These are phyloP conservation scores for Halichoerus grypus DNA, from an alignment of 2,113 vertebrate genomes.

Conservation along the genomic window DNA sequence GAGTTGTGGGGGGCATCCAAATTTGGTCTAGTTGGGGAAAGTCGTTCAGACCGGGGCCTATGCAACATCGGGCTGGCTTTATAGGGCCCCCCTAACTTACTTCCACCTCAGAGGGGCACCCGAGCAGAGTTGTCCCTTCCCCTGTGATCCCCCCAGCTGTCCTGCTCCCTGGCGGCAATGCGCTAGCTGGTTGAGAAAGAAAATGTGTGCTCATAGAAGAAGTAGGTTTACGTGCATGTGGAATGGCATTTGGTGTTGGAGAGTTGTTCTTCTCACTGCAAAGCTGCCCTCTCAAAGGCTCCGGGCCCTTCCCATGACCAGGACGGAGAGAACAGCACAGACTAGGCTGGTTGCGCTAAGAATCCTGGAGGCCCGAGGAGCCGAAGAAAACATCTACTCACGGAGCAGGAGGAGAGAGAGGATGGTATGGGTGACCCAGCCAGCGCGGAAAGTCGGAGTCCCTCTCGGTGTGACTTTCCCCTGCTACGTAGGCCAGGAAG, in stretches of 20 bases:
- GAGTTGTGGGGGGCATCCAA: background rate
- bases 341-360: background rate
- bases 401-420: background rate
- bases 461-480: slow-evolving; percentile 28
- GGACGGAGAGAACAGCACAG: slow-evolving; percentile 4
- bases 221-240: background rate
- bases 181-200: background rate
- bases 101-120: background rate
- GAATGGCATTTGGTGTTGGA: background rate
- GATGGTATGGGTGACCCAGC: background rate
- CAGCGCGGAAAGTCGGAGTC: slow-evolving; percentile 21
- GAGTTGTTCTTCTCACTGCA: background rate
- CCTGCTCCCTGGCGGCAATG: background rate
- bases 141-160: background rate
- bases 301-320: background rate
- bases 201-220: background rate
- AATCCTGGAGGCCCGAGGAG: background rate
- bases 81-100: background rate
- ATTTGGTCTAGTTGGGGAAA: background rate
- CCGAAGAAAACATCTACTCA: background rate
- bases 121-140: background rate
- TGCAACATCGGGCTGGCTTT: background rate
- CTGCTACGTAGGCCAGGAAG: background rate
- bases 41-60: background rate
- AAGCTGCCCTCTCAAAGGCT: background rate